phyloP scores from a whole-genome alignment of 2,113 vertebrate species.

The Syrrhaptes paradoxus region DNA sequence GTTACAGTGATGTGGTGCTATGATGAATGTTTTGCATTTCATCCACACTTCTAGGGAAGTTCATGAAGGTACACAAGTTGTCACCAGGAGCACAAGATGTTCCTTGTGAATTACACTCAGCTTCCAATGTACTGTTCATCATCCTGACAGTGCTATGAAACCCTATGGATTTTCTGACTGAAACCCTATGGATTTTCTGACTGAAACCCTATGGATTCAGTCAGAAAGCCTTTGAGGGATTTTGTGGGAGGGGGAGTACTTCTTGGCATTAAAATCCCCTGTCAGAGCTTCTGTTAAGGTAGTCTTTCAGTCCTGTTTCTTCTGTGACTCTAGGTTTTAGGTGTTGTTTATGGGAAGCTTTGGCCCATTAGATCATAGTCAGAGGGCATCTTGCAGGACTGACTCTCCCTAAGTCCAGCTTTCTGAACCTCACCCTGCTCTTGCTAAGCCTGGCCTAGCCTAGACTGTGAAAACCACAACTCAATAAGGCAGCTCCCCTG shows the following conservation, averaged over 20 bases:
- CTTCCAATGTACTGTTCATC: background rate
- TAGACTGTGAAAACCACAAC: background rate
- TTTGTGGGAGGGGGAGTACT: background rate
- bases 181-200: background rate
- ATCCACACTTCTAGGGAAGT: too few relatives aligned
- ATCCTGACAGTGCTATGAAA: background rate
- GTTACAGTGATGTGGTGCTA: accelerated
- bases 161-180: background rate
- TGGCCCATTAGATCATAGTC: background rate
- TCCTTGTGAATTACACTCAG: background rate
- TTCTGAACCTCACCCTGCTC: background rate
- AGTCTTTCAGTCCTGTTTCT: background rate
- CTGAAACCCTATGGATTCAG: background rate
- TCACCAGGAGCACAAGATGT: background rate
- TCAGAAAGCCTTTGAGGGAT: background rate
- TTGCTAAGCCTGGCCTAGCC: background rate
- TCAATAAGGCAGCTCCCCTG: background rate
- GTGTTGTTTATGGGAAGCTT: background rate
- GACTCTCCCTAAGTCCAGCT: background rate
- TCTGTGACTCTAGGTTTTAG: background rate
- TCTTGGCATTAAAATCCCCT: background rate
- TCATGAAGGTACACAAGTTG: background rate
- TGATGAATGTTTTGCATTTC: background rate
- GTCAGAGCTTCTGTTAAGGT: background rate
- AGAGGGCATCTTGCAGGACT: background rate